phyloP scores from a whole-genome alignment of 2,113 vertebrate genomes.

The Eudyptes chrysolophus region DNA sequence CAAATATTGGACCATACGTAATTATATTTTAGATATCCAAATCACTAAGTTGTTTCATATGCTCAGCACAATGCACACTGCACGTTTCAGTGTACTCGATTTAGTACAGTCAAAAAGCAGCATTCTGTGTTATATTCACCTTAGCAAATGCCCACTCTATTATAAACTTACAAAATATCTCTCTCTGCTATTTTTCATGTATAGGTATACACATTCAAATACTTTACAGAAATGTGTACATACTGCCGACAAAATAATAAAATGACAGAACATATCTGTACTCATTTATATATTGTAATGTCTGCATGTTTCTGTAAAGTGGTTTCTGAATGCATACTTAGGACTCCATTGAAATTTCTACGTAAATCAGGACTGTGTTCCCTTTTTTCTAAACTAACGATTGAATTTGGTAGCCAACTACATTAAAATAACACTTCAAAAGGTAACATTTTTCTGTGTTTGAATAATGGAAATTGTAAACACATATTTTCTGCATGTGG shows the following conservation, averaged over 20 bases:
- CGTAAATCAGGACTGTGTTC: neutral
- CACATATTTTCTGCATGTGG: neutral
- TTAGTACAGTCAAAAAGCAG: neutral
- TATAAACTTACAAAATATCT: neutral
- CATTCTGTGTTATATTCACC: neutral
- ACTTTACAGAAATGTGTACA: neutral
- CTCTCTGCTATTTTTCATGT: neutral
- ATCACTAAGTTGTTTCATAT: neutral
- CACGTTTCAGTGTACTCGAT: neutral
- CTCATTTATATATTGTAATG: conserved; percentile 27
- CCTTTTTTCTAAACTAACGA: neutral
- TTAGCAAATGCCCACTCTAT: conserved; percentile 8
- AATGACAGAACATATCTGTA: conserved; percentile 18
- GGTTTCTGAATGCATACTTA: conserved; percentile 18
- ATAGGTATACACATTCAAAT: neutral
- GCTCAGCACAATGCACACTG: neutral
- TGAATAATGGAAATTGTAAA: neutral
- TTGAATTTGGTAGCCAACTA: conserved; percentile 11
- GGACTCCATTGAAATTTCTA: conserved; percentile 1
- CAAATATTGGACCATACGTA: neutral
- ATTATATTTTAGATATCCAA: neutral
- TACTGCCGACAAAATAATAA: neutral
- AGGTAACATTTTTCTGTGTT: neutral
- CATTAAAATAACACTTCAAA: neutral
- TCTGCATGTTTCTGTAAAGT: conserved; percentile 26